phyloP scores from a whole-genome alignment of 2,797 vertebrate species.

The Nothura maculosa region DNA sequence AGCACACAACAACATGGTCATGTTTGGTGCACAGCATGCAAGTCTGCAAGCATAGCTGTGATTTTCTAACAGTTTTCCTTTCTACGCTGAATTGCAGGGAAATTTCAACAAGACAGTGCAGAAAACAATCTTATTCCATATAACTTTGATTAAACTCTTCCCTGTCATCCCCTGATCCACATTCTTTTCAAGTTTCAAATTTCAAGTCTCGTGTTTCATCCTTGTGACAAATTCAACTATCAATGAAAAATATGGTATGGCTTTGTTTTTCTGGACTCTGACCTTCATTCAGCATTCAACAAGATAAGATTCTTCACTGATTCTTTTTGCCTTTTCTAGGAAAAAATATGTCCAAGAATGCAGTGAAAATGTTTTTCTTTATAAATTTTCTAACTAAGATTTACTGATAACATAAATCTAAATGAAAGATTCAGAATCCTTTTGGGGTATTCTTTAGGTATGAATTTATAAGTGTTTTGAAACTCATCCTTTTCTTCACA shows the following conservation, averaged over 20 bases:
- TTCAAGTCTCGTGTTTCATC: not conserved
- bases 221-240: not conserved
- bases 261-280: not conserved
- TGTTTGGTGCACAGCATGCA: no score
- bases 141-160: not conserved
- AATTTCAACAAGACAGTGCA: not conserved
- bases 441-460: not conserved
- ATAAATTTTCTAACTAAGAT: not conserved
- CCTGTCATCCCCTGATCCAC: rapidly evolving
- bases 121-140: not conserved
- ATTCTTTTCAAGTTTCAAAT: not conserved
- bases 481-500: not conserved
- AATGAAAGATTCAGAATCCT: not conserved
- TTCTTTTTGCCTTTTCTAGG: not conserved
- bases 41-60: not conserved
- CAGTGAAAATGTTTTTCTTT: not conserved
- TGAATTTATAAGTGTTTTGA: not conserved
- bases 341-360: not conserved
- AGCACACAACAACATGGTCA: not conserved
- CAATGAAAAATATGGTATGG: rapidly evolving
- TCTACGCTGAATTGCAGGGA: not conserved
- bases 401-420: not conserved
- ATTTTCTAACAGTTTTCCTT: not conserved
- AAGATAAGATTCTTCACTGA: not conserved
- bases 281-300: not conserved